These are phyloP conservation scores for Xanthia togata DNA, from an alignment of 2,888 invertebrate species.

Conservation along the genomic window DNA sequence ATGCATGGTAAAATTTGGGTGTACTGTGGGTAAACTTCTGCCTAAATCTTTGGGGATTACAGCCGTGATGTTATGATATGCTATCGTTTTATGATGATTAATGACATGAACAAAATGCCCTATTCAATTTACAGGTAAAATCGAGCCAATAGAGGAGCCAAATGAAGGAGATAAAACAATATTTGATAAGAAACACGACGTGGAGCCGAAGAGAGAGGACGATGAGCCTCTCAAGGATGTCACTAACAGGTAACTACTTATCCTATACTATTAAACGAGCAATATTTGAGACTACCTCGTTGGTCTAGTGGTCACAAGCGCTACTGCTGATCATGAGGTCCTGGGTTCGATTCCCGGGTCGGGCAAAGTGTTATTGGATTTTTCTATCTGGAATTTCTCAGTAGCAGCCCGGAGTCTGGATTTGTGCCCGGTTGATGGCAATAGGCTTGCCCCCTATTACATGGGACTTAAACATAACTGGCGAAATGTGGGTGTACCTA, in stretches of 20 bases:
- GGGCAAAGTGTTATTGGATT: too few species aligned
- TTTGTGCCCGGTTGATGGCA: too few species aligned
- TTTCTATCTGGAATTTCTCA: too few species aligned
- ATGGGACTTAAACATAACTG: too few species aligned
- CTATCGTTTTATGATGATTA: not conserved
- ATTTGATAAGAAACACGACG: constrained; percentile 70
- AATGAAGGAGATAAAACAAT: constrained; percentile 77
- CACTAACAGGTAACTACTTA: constrained; percentile 65
- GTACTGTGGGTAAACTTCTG: not conserved
- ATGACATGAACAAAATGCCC: not conserved
- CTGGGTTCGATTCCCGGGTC: too few species aligned
- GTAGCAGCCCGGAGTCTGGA: too few species aligned
- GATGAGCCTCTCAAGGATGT: constrained; percentile 67
- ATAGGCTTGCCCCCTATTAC: too few species aligned
- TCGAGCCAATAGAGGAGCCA: constrained; percentile 65
- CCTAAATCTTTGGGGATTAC: not conserved
- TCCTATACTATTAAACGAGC: too few species aligned
- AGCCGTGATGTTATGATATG: not conserved
- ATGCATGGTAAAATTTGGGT: not conserved
- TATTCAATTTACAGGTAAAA: constrained; percentile 68
- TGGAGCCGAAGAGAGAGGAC: constrained; percentile 60
- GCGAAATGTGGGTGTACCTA: too few species aligned
- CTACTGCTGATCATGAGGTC: too few species aligned
- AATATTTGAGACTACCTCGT: too few species aligned
- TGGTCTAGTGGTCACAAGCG: too few species aligned